Base-by-base conservation (phyloP, 1,140 invertebrate genomes). In the Ganaspis sp. region DNA sequence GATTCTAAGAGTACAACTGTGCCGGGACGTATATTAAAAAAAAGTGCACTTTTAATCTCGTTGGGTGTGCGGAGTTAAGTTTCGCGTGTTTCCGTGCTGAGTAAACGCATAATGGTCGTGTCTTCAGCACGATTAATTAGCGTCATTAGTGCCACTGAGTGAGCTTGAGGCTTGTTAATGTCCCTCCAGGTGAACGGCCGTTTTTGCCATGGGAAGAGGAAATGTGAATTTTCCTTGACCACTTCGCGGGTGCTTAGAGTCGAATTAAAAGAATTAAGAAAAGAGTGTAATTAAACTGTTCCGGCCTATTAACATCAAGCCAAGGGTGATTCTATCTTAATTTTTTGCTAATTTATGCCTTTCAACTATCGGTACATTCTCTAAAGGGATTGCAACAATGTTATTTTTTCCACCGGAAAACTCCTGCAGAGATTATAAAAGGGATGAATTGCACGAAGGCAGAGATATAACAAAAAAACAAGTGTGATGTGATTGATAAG, bases 121-220 rank as follows among this genome's bases (percentile, higher is more conserved):
- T 86, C 83, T 87, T 85, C 83, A 82, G 81, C 76, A 82, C 84
- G 82, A 88, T 88, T 88, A 89, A 89, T 89, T 89, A 89, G 79
- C 77, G 84, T 88, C 87, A 87, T 88, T 89, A 87, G 85, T 87
- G 86, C 87, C 86, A 84, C 79, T 87, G 81, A 71, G 76, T 86
- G 87, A 84, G 80, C 79, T 80, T 76, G 74, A 79, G 81, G 79
- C 80, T 88, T 78, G 82, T 87, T 87, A 88, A 87, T 79, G 74
- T 75, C 72, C 70, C 77, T 73, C 15, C 53, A 74, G 77, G 80
- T 85, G 76, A 86, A 84, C 77, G 83, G 77, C 82, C 81, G 82
- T 83, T 86, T 85, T 85, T 70, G 80, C 76, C 42, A 37, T 23
- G 15, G 42, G 70, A 49, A 26, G 58, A 64, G 58, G 58, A 64